A percentile compares a stretch with the other conserved stretches of the same genome.
Evolutionary conservation across 2,113 vertebrate species (phyloP).

Genomic region (Bostrychus sinensis): DNA sequence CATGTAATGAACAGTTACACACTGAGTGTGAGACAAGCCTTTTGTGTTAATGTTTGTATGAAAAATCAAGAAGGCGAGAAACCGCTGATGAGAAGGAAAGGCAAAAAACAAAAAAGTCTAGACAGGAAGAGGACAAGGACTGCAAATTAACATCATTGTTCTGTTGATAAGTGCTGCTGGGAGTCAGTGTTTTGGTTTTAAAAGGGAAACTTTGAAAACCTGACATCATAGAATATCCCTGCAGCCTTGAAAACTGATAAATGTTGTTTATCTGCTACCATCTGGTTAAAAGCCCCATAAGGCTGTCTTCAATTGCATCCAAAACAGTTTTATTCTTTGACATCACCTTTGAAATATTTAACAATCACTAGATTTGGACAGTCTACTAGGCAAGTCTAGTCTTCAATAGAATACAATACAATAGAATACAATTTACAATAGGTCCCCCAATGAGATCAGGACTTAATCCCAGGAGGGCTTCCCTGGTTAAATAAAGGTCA

Average conservation of each 20-base stretch:
- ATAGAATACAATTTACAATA: too few species aligned
- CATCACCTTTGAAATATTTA: not conserved
- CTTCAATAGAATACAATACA: too few species aligned
- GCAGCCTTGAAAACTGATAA: not conserved
- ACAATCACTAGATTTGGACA: not conserved
- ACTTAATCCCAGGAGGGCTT: too few species aligned
- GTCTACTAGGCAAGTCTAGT: too few species aligned
- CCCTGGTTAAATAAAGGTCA: too few species aligned
- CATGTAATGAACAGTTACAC: not conserved
- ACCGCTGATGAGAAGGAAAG: not conserved
- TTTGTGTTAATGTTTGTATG: not conserved
- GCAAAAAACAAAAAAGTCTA: not conserved
- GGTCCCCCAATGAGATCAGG: too few species aligned
- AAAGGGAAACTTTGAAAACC: not conserved
- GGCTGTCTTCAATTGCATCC: not conserved
- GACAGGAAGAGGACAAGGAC: not conserved
- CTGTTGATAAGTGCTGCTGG: not conserved
- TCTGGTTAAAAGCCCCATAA: slow-evolving; percentile 1
- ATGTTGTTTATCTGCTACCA: not conserved
- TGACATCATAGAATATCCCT: not conserved
- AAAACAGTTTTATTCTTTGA: not conserved
- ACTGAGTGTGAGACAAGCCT: not conserved
- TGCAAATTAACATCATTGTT: not conserved
- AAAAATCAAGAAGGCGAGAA: not conserved
- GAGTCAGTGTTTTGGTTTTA: not conserved